phyloP scores from a whole-genome alignment of 2,888 invertebrate genomes.

The Dynastes maya region DNA sequence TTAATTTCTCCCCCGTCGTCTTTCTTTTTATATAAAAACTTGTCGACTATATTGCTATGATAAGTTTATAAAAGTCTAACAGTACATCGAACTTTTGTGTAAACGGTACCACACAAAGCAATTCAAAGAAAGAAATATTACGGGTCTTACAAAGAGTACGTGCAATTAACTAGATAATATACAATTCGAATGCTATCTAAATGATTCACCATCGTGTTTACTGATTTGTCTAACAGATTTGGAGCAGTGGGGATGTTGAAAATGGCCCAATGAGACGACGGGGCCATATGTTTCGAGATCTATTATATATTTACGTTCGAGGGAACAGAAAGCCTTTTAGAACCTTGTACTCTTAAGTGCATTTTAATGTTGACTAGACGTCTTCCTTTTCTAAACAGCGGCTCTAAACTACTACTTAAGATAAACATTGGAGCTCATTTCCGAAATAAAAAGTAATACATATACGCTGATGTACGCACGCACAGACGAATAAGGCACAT shows the following conservation, averaged over 20 bases:
- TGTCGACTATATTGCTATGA: not conserved
- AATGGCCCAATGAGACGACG: constrained; percentile 34
- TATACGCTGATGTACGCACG: constrained; percentile 27
- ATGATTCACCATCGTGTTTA: constrained; percentile 23
- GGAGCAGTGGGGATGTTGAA: constrained; percentile 37
- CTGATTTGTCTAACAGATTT: constrained; percentile 39
- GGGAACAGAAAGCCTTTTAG: constrained; percentile 65
- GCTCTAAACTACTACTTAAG: constrained; percentile 59
- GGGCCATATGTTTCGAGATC: constrained; percentile 41
- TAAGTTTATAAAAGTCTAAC: too few relatives aligned
- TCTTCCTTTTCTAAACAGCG: constrained; percentile 61
- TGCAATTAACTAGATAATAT: not conserved
- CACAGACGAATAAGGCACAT: constrained; percentile 3
- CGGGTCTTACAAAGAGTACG: not conserved
- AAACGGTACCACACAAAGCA: too few relatives aligned
- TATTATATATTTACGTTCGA: constrained; percentile 54
- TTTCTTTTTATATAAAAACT: not conserved
- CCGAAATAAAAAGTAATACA: constrained; percentile 46
- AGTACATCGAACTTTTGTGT: too few relatives aligned
- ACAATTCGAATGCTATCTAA: constrained; percentile 15
- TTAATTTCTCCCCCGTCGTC: too few relatives aligned
- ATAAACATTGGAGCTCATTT: constrained; percentile 56
- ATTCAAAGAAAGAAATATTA: too few relatives aligned
- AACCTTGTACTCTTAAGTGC: constrained; percentile 66
- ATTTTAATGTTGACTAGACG: constrained; percentile 66